Evolutionary conservation across 1,140 invertebrate genomes (phyloP).

Genomic region (Dendroctonus valens): DNA sequence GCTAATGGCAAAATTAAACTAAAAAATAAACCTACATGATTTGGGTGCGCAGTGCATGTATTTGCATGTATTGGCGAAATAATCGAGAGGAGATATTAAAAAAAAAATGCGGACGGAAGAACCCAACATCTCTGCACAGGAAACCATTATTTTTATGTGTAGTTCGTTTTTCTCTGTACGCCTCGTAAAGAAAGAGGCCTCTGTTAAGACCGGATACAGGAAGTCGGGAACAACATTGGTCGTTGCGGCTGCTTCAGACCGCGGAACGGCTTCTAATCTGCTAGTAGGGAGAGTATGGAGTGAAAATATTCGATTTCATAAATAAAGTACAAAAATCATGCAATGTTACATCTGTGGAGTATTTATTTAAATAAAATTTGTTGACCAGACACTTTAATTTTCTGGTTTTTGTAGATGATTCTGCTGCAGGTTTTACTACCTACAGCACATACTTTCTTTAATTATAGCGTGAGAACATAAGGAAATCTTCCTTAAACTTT

Average conservation of each 20-base stretch:
- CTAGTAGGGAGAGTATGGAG: not conserved
- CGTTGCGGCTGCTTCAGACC: constrained; percentile 6
- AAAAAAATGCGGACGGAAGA: constrained; percentile 1
- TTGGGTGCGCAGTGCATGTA: not conserved
- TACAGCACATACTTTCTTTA: too few species aligned
- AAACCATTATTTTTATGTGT: constrained; percentile 6
- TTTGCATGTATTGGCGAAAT: not conserved
- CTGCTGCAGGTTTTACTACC: too few species aligned
- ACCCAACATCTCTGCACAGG: not conserved
- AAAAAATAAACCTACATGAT: too few species aligned
- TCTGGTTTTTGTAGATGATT: too few species aligned
- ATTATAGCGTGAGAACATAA: too few species aligned
- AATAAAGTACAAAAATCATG: too few species aligned
- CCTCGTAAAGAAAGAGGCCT: constrained; percentile 6
- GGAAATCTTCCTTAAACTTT: too few species aligned
- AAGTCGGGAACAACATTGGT: constrained; percentile 6
- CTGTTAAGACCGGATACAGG: constrained; percentile 13
- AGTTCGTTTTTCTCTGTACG: not conserved
- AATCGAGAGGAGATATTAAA: not conserved
- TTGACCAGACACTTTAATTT: too few species aligned
- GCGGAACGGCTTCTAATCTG: constrained; percentile 11
- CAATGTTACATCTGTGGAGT: too few species aligned
- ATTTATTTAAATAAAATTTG: too few species aligned
- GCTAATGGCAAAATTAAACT: too few species aligned
- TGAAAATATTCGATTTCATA: not conserved